Evolutionary conservation across 2,888 invertebrate genomes (phyloP), one percentile per base, ranked within the genome.

Genomic region (Pyrgus malvae): DNA sequence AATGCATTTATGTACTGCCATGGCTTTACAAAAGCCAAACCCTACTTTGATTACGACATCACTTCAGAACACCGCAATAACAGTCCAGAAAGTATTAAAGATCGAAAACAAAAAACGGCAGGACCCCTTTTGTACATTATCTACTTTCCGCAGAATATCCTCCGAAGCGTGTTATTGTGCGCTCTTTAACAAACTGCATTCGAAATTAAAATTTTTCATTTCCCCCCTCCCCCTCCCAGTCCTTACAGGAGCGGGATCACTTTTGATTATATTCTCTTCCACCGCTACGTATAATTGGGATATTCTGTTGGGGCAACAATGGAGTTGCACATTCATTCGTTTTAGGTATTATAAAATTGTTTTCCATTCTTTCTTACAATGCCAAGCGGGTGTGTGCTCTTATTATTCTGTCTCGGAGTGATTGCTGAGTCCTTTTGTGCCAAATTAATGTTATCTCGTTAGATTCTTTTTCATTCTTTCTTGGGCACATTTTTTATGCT

Each of bases 111-210:
- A 78, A 80, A 79, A 76, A 73, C 68, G 63, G 59, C 60, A 61
- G 68, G 72, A 76, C 77, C 76, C 80, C 83, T 82, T 87, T 86
- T 88, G 83, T 87, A 76, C 64, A 74, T 80, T 80, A 82, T 83
- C 80, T 75, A 70, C 69, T 76, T 77, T 68, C 76, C 76, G 71
- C 74, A 72, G 79, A 80, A 82, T 80, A 76, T 76, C 72, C 72
- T 74, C 57, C 63, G 66, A 66, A 72, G 76, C 72, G 72, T 73
- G 73, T 80, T 85, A 85, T 88, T 85, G 83, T 84, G 74, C 76
- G 79, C 83, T 81, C 84, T 84, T 81, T 85, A 87, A 83, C 83
- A 89, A 89, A 89, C 88, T 89, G 89, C 89, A 89, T 89, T 89
- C 87, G 82, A 76, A 88, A 89, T 89, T 89, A 89, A 89, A 89